These are phyloP conservation scores for Parapristionchus giblindavisi DNA, from an alignment of 2,888 invertebrate genomes.

Conservation along the genomic window DNA sequence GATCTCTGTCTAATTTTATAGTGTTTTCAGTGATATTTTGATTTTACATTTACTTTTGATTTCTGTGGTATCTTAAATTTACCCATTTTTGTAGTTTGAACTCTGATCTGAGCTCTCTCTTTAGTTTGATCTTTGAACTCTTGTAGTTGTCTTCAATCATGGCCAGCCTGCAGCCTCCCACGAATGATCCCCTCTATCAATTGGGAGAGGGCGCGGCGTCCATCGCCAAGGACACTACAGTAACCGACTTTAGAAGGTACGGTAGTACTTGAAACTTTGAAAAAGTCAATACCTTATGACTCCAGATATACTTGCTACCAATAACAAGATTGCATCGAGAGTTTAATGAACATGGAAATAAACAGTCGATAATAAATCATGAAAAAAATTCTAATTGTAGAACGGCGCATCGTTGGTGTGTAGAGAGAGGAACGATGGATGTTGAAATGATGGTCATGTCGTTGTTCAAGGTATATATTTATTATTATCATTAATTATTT, in stretches of 20 bases:
- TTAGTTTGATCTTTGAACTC: too few relatives aligned
- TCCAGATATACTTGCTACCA: background rate
- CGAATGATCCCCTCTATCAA: background rate
- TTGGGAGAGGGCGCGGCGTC: constrained; percentile 14
- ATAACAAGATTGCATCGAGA: background rate
- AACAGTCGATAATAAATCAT: too few relatives aligned
- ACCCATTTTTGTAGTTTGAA: too few relatives aligned
- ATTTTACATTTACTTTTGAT: too few relatives aligned
- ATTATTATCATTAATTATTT: background rate
- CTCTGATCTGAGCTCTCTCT: too few relatives aligned
- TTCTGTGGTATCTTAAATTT: too few relatives aligned
- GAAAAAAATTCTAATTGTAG: background rate
- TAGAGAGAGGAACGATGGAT: background rate
- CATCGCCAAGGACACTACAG: too few relatives aligned
- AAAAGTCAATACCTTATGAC: too few relatives aligned
- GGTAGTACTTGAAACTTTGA: too few relatives aligned
- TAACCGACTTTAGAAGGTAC: too few relatives aligned
- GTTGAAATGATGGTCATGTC: background rate
- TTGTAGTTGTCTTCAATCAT: background rate
- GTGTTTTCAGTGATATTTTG: too few relatives aligned
- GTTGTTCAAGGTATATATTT: background rate
- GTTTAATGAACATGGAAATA: background rate
- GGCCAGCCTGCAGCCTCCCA: background rate
- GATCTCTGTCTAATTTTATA: too few relatives aligned
- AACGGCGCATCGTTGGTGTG: background rate